phyloP scores from a whole-genome alignment of 2,888 invertebrate species.

The Platycnemis pennipes region DNA sequence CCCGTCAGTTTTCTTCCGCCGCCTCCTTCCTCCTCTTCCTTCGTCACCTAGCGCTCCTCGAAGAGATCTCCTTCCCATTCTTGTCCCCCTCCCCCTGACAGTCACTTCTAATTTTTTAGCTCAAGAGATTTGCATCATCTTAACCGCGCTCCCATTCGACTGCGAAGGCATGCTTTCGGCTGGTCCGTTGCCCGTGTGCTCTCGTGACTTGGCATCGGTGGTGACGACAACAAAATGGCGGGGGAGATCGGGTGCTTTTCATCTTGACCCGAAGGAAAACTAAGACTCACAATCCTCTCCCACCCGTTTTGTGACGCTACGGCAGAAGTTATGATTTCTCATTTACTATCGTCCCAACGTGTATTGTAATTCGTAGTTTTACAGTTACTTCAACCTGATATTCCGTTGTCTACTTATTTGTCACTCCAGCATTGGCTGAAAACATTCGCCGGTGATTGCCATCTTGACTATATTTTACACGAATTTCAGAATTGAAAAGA shows the following conservation, averaged over 20 bases:
- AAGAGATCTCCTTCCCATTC: neutral
- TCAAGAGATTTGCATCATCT: neutral
- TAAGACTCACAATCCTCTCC: too few relatives aligned
- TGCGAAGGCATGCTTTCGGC: neutral
- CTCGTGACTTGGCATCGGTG: neutral
- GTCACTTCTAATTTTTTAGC: neutral
- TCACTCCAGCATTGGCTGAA: too few relatives aligned
- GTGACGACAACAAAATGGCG: neutral
- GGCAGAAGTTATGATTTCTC: too few relatives aligned
- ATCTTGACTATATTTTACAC: too few relatives aligned
- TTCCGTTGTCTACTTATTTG: too few relatives aligned
- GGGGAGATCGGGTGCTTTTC: neutral
- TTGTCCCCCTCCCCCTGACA: neutral
- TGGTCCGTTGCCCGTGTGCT: neutral
- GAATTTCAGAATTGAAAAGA: too few relatives aligned
- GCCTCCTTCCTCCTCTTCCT: neutral
- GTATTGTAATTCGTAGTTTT: too few relatives aligned
- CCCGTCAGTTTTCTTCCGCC: neutral
- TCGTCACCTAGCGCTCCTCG: neutral
- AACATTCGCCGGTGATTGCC: too few relatives aligned
- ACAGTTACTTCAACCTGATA: too few relatives aligned
- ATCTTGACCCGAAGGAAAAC: neutral
- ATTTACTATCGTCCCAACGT: too few relatives aligned
- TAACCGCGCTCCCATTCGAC: neutral
- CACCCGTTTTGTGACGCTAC: too few relatives aligned